These are phyloP conservation scores for Orchesellides sinensis DNA, from an alignment of 2,888 invertebrate genomes.

Conservation along the genomic window DNA sequence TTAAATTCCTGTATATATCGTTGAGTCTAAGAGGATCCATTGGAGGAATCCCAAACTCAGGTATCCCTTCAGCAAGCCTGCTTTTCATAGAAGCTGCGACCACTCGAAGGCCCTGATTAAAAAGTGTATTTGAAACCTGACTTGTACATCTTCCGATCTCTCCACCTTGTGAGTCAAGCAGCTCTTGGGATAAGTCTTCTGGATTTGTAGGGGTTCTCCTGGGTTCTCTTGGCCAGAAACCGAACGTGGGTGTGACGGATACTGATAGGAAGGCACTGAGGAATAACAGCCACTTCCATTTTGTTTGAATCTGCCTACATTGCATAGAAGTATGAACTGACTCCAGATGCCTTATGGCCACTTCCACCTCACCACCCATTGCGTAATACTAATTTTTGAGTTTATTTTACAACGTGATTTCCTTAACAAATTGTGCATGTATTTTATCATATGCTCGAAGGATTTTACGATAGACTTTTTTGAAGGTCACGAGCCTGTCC, in stretches of 20 bases:
- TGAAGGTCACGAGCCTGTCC: too few species aligned
- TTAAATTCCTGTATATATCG: slow-evolving; percentile 47
- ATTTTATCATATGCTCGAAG: too few species aligned
- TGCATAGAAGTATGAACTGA: neutral
- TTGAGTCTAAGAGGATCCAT: slow-evolving; percentile 61
- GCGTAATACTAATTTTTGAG: slow-evolving; percentile 10
- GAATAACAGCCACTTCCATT: slow-evolving; percentile 42
- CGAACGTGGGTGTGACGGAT: slow-evolving; percentile 24
- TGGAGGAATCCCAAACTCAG: slow-evolving; percentile 63
- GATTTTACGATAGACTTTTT: too few species aligned
- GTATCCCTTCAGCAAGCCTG: slow-evolving; percentile 58
- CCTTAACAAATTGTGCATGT: too few species aligned
- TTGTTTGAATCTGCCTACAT: slow-evolving; percentile 1
- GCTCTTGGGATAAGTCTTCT: slow-evolving; percentile 52
- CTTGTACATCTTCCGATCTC: slow-evolving; percentile 60
- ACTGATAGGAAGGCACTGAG: slow-evolving; percentile 46
- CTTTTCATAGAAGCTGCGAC: slow-evolving; percentile 62
- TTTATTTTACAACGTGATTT: too few species aligned
- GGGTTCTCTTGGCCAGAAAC: slow-evolving; percentile 45
- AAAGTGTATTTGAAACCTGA: slow-evolving; percentile 61
- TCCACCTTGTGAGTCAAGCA: slow-evolving; percentile 48
- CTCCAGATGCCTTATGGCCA: slow-evolving; percentile 37
- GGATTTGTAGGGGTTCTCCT: slow-evolving; percentile 43
- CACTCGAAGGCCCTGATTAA: slow-evolving; percentile 59
- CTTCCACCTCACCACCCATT: slow-evolving; percentile 19